A percentile compares a stretch with the other conserved stretches of the same genome.
These are phyloP conservation scores for Cyprinus carpio DNA, from an alignment of 2,113 vertebrate species.

Conservation along the genomic window DNA sequence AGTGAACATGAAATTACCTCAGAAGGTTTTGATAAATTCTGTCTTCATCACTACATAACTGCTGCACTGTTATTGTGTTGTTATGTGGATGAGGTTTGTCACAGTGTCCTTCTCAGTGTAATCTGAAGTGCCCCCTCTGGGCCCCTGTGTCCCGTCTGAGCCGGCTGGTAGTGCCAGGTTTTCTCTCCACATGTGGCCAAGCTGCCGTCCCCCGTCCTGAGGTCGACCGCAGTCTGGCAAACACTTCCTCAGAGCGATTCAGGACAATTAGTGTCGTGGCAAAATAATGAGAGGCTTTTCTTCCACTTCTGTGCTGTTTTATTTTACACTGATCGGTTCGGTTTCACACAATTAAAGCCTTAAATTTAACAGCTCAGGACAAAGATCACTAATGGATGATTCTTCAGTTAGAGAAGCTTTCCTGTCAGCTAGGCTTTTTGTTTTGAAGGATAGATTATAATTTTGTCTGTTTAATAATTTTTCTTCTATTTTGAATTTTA, in stretches of 20 bases:
- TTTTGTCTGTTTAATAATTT: not conserved
- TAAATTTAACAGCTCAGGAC: slow-evolving; percentile 48
- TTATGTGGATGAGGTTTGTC: not conserved
- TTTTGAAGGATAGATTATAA: not conserved
- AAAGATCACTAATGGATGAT: slow-evolving; percentile 27
- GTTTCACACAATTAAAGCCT: slow-evolving; percentile 56
- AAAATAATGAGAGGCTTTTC: slow-evolving; percentile 60
- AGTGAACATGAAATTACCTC: not conserved
- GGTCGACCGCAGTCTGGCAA: slow-evolving; percentile 54
- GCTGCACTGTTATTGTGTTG: not conserved
- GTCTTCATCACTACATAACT: not conserved
- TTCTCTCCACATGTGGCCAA: slow-evolving; percentile 17
- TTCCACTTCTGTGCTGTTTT: slow-evolving; percentile 53
- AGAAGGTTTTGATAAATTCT: not conserved
- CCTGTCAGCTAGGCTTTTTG: not conserved
- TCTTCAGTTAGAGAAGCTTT: not conserved
- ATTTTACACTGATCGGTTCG: slow-evolving; percentile 23
- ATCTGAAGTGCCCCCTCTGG: not conserved
- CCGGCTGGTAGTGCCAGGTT: not conserved
- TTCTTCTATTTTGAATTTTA: not conserved
- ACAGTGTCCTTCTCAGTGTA: too few relatives aligned
- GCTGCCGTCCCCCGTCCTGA: slow-evolving; percentile 22
- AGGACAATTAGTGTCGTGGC: slow-evolving; percentile 62
- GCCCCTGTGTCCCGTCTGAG: not conserved
- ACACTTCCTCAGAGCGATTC: slow-evolving; percentile 40